These are phyloP conservation scores for Halocynthia aurantium DNA, from an alignment of 23 tunicate genomes.

Conservation along the genomic window DNA sequence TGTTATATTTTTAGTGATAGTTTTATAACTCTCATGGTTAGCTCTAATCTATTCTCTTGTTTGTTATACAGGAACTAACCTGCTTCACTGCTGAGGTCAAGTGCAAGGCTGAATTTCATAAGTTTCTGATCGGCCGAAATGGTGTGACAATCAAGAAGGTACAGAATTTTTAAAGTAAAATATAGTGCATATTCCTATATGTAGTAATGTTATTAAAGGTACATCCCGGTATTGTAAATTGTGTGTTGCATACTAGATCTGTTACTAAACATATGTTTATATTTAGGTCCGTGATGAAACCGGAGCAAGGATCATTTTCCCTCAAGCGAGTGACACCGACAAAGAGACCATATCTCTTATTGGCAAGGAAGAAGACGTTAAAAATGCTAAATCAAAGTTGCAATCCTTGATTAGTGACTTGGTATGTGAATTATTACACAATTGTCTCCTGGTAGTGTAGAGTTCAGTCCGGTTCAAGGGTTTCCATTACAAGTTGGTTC, in stretches of 20 bases:
- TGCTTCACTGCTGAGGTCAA: slow-evolving; percentile 76
- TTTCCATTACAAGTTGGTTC: neutral
- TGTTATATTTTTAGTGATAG: neutral
- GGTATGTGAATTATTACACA: slow-evolving; percentile 25
- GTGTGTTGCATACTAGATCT: too few relatives aligned
- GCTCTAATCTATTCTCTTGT: neutral
- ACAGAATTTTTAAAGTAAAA: neutral
- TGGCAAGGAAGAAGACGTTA: slow-evolving; percentile 80
- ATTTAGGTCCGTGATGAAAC: slow-evolving; percentile 84
- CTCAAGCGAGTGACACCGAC: slow-evolving; percentile 60
- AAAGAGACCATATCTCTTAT: slow-evolving; percentile 73
- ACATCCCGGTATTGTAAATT: too few relatives aligned
- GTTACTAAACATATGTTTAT: neutral
- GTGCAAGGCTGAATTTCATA: slow-evolving; percentile 75
- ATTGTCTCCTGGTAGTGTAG: too few relatives aligned
- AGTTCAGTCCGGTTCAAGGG: too few relatives aligned
- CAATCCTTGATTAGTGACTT: slow-evolving; percentile 42
- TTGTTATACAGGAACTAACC: slow-evolving; percentile 40
- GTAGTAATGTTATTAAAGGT: too few relatives aligned
- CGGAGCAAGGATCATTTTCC: slow-evolving; percentile 88
- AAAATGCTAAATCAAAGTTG: slow-evolving; percentile 56
- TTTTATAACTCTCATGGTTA: neutral
- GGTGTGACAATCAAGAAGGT: slow-evolving; percentile 63
- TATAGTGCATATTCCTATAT: too few relatives aligned
- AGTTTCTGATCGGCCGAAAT: slow-evolving; percentile 84